These are phyloP conservation scores for Passer montanus DNA, from an alignment of 2,113 vertebrate genomes.

Conservation along the genomic window DNA sequence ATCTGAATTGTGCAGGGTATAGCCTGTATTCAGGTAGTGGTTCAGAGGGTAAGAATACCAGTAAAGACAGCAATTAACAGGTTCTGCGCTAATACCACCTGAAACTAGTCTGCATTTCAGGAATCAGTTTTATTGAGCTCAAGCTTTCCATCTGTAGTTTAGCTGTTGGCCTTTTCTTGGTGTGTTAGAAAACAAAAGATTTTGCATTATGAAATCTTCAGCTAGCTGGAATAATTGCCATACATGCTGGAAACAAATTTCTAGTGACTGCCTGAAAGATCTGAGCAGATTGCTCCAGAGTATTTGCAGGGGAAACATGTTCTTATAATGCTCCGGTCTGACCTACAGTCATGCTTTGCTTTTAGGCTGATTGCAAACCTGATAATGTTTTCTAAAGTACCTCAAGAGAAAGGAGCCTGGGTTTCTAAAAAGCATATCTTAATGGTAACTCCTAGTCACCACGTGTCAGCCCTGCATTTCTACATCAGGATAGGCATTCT, in stretches of 20 bases:
- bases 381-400: slow-evolving; percentile 30
- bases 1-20: neutral
- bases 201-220: neutral
- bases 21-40: neutral
- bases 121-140: neutral
- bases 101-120: neutral
- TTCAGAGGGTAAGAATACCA: neutral
- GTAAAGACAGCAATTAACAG: neutral
- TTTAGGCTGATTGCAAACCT: slow-evolving; percentile 41
- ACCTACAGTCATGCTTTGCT: neutral
- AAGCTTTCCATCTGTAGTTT: neutral
- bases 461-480: neutral
- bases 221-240: slow-evolving; percentile 9
- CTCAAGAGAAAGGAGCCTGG: neutral
- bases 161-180: neutral
- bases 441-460: neutral
- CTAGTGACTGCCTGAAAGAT: neutral
- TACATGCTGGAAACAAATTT: neutral
- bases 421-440: neutral
- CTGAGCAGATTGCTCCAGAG: neutral
- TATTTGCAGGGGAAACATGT: neutral
- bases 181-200: neutral
- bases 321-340: neutral
- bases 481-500: neutral
- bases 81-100: neutral